Conservation (phyloP, 2,888 invertebrate species). For the Conistra vaccinii region DNA sequence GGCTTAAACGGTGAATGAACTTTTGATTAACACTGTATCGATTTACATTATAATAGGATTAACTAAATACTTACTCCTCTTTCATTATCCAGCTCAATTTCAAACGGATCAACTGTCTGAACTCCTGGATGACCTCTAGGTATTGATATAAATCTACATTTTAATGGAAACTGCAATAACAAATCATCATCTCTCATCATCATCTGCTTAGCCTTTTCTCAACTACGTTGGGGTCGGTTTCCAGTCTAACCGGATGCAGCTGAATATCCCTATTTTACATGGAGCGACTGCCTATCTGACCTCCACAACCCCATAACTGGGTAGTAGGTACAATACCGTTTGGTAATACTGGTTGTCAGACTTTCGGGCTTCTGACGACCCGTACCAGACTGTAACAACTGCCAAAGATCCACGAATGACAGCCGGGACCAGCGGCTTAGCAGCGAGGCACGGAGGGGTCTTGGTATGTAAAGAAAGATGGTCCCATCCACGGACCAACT, state of each 20-base stretch:
- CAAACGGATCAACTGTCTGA: too few relatives aligned
- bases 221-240: too few relatives aligned
- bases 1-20: conserved; percentile 23
- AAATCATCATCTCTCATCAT: too few relatives aligned
- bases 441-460: neutral
- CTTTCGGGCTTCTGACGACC: too few relatives aligned
- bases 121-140: neutral
- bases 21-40: neutral
- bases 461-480: neutral
- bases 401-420: neutral
- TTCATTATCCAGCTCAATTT: neutral
- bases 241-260: too few relatives aligned
- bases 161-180: neutral
- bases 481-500: neutral
- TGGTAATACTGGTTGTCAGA: too few relatives aligned
- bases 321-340: too few relatives aligned
- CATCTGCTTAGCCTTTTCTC: too few relatives aligned
- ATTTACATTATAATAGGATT: conserved; percentile 10
- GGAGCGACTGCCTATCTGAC: too few relatives aligned
- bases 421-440: neutral
- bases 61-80: neutral
- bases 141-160: neutral
- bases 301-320: too few relatives aligned
- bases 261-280: too few relatives aligned
- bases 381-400: neutral